Conservation (phyloP, 2,113 vertebrate genomes). For the Hemiscyllium ocellatum region DNA sequence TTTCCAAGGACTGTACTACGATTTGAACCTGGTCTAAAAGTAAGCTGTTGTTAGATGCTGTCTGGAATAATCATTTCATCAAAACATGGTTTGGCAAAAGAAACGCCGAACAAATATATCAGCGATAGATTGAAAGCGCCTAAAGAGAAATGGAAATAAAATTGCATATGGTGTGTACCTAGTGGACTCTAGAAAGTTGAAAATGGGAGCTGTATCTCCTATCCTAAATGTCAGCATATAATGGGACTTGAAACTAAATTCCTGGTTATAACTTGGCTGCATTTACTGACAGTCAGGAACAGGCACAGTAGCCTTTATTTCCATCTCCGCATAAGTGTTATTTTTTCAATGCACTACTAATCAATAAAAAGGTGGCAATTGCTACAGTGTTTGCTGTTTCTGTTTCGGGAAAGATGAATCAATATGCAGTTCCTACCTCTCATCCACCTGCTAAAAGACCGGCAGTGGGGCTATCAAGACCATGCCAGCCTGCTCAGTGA, state of each 20-base stretch:
- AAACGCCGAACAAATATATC: background rate
- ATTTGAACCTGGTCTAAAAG: background rate
- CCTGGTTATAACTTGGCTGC: background rate
- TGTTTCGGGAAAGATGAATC: too few species aligned
- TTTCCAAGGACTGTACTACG: too few species aligned
- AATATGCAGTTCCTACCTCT: too few species aligned
- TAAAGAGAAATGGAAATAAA: background rate
- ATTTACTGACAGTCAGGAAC: too few species aligned
- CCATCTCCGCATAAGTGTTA: too few species aligned
- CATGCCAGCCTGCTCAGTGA: too few species aligned
- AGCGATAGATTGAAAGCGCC: background rate
- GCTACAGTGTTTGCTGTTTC: too few species aligned
- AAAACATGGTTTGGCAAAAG: background rate
- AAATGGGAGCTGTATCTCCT: background rate
- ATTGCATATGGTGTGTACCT: background rate
- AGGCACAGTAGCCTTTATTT: too few species aligned
- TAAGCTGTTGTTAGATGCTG: background rate
- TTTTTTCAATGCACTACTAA: too few species aligned
- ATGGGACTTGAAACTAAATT: background rate
- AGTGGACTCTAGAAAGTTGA: background rate
- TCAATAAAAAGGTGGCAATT: too few species aligned
- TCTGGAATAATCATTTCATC: background rate
- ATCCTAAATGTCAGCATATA: background rate
- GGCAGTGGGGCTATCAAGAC: too few species aligned
- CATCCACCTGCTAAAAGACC: too few species aligned